Conservation (phyloP, 2,797 vertebrate species). For the Silurus aristotelis region DNA sequence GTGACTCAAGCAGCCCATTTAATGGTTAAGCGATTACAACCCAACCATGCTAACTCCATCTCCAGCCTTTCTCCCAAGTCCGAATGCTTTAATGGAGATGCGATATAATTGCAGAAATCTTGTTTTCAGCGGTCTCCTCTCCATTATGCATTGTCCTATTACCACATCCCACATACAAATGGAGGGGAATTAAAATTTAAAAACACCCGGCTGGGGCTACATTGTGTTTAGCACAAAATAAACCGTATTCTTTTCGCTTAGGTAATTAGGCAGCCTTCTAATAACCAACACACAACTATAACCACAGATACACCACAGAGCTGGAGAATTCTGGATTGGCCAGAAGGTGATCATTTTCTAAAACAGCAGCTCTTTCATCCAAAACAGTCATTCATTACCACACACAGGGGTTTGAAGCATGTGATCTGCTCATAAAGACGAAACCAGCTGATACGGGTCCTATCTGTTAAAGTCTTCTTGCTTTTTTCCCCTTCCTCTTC, state of each 20-base stretch:
- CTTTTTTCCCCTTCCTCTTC: no score
- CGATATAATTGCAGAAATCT: not conserved
- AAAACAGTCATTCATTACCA: not conserved
- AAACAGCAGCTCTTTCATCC: not conserved
- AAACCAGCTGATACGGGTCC: no score
- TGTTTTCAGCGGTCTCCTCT: not conserved
- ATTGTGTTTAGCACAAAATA: not conserved
- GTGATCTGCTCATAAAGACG: no score
- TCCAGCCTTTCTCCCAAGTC: not conserved
- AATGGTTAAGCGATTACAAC: not conserved
- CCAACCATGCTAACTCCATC: not conserved
- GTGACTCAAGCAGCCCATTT: not conserved
- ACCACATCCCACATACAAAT: not conserved
- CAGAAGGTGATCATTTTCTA: not conserved
- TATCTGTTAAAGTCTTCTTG: no score
- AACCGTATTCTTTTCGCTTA: not conserved
- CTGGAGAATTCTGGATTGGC: not conserved
- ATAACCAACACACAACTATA: not conserved
- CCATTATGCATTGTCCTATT: not conserved
- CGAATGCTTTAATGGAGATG: not conserved
- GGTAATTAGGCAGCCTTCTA: not conserved
- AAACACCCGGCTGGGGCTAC: not conserved
- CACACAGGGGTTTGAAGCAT: not conserved
- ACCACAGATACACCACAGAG: not conserved
- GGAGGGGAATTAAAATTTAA: not conserved